These are phyloP conservation scores for Dromiciops gliroides DNA, from an alignment of 2,113 vertebrate species.

Conservation along the genomic window DNA sequence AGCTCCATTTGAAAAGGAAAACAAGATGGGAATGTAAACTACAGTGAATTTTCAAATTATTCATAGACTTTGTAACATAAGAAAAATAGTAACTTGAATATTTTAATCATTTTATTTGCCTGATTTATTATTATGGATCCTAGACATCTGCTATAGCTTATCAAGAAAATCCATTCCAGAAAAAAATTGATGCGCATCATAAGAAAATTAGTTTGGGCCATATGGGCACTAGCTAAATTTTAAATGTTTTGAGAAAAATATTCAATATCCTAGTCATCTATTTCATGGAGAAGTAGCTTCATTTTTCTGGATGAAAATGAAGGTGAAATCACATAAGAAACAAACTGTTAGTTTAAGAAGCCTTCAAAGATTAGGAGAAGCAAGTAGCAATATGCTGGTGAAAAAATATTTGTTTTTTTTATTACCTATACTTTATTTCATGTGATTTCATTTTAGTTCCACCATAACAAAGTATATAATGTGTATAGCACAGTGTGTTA, in stretches of 20 bases:
- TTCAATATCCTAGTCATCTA: constrained; percentile 31
- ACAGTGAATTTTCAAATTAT: not conserved
- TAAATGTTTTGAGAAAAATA: not conserved
- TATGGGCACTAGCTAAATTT: not conserved
- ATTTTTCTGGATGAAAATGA: constrained; percentile 10
- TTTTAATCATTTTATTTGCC: not conserved
- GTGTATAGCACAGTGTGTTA: not conserved
- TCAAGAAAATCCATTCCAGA: not conserved
- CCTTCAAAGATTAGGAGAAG: constrained; percentile 40
- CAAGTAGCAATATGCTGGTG: not conserved
- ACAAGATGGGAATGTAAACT: not conserved
- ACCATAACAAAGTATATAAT: not conserved
- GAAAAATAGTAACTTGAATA: not conserved
- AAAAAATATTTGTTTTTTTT: constrained; percentile 26
- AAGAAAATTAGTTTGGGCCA: constrained; percentile 6
- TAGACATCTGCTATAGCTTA: constrained; percentile 9
- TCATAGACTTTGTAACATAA: not conserved
- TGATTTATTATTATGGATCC: not conserved
- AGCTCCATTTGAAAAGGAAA: not conserved
- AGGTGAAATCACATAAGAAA: constrained; percentile 12
- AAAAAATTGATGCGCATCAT: not conserved
- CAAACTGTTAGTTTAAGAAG: not conserved
- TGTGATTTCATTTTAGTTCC: constrained; percentile 11
- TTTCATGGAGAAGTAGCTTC: not conserved
- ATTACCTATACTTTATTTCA: constrained; percentile 26